Percentiles rank a stretch among this genome's conserved stretches.
phyloP scores from a whole-genome alignment of 92 coral and sea anemone species.

The Epizoanthus scotinus region DNA sequence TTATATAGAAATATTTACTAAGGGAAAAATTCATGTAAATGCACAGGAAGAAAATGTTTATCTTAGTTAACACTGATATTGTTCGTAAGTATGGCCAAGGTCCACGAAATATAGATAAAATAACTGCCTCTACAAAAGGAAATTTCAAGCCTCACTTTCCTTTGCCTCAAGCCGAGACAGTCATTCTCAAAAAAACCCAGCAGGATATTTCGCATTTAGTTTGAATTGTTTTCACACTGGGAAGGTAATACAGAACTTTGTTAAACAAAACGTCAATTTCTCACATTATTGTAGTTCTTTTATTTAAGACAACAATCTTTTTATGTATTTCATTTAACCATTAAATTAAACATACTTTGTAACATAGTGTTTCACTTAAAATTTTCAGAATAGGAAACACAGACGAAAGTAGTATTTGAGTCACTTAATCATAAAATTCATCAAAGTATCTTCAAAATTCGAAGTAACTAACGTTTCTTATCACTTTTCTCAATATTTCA shows the following conservation, averaged over 20 bases:
- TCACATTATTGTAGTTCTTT: conserved; percentile 40
- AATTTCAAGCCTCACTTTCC: conserved; percentile 35
- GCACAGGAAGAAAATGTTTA: conserved; percentile 19
- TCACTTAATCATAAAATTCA: no score
- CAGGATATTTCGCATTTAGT: neutral
- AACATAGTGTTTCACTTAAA: conserved; percentile 12
- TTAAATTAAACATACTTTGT: conserved; percentile 24
- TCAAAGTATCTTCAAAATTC: no score
- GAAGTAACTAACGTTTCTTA: no score
- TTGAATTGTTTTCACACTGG: conserved; percentile 32
- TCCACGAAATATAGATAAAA: conserved; percentile 18
- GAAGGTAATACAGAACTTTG: conserved; percentile 23
- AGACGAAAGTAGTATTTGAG: neutral
- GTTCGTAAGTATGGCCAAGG: conserved; percentile 32
- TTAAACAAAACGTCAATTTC: conserved; percentile 29
- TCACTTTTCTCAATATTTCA: no score
- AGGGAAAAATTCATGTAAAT: neutral
- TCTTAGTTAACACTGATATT: conserved; percentile 16
- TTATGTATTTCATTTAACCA: conserved; percentile 21
- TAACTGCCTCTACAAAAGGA: conserved; percentile 17
- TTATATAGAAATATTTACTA: no score
- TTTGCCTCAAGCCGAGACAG: conserved; percentile 33
- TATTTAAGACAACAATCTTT: neutral
- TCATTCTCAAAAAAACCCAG: conserved; percentile 27
- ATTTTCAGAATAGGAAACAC: neutral